Evolutionary conservation across 64 coral and sea anemone species (phyloP), one percentile per base, ranked within the genome.

Genomic region (Astreopora myriophthalma): DNA sequence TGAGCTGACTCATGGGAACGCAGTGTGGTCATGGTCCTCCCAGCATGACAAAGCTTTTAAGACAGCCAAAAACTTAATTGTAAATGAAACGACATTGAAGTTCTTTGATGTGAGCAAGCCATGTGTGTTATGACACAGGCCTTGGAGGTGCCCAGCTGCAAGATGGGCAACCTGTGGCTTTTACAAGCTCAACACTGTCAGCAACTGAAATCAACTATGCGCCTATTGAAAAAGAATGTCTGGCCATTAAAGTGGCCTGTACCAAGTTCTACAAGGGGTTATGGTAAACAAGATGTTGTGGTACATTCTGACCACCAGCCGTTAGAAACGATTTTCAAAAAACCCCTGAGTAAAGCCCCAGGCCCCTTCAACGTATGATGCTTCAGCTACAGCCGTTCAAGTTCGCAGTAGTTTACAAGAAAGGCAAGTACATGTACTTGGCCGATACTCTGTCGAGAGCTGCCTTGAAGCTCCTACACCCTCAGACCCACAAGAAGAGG

Each of bases 51-150:
- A 69, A 5, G 83, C 34, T 42, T 86, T 70, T 14, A 86, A 38
- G 20, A 2, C 34, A 86, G 80, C 86, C 69, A 89, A 74, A 76
- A 8, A 26, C 27, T 0, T 75, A 89, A 75, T 76, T 33, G 86
- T 40, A n/a, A 76, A 74, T 76, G 49, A 46, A 9, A 66, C 44
- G 57, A 74, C 77, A 0, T 75, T 92, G 31, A 74, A 74, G 51
- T 74, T 74, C 22, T 92, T 91, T 82, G 89, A 91, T 39, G 89
- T 84, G 67, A 91, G 60, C 77, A 91, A 91, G 7, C 89, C 89
- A 12, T 84, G 77, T 91, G 89, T 91, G 24, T 91, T 91, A 84
- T 92, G 69, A 65, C 80, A 92, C 89, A 85, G 69, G 79, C 77
- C 39, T 91, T 32, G 89, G 77, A n/a, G 69, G 69, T 60, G 80